These are phyloP conservation scores for Willisornis vidua DNA, from an alignment of 2,113 vertebrate species.

Conservation along the genomic window DNA sequence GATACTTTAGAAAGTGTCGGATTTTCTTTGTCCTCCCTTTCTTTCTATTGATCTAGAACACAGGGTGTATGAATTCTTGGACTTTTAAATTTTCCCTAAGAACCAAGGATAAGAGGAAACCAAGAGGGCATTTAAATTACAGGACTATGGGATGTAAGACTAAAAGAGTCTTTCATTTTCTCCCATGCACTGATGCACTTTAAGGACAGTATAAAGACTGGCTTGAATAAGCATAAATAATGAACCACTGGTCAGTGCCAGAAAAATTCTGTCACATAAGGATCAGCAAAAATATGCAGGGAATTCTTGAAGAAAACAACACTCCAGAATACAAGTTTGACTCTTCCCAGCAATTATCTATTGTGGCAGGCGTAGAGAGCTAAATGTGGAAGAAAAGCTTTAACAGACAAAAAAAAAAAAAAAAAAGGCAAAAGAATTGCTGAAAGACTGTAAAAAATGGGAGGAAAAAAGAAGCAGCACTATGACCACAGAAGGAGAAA, in stretches of 20 bases:
- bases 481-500: neutral
- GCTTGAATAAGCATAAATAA: neutral
- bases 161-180: neutral
- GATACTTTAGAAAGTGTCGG: neutral
- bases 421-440: neutral
- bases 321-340: neutral
- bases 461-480: neutral
- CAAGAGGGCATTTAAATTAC: neutral
- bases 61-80: neutral
- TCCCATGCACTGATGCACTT: neutral
- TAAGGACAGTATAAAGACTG: neutral
- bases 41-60: neutral
- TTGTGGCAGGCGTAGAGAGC: neutral
- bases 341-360: neutral
- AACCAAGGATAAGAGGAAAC: neutral
- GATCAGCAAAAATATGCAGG: neutral
- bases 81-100: neutral
- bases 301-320: neutral
- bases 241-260: neutral
- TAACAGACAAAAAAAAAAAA: neutral
- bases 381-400: neutral
- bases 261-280: neutral
- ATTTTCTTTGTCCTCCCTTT: neutral
- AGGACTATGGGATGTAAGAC: neutral
- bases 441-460: neutral